A percentile compares a stretch with the other conserved stretches of the same genome.
phyloP scores from a whole-genome alignment of 1,140 invertebrate species.

The Phthorimaea operculella region DNA sequence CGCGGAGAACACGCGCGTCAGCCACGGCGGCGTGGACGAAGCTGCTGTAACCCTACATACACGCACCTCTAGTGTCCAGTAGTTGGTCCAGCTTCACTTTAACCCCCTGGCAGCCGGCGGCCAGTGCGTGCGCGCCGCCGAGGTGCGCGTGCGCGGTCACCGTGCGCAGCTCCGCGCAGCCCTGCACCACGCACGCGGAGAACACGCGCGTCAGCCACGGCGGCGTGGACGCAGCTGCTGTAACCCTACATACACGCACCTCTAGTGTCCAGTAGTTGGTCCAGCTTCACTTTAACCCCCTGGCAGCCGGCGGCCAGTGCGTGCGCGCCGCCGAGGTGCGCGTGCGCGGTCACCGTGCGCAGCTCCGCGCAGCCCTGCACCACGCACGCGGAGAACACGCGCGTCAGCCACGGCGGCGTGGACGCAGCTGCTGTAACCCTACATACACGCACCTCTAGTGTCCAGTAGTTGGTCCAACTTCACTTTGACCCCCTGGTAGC shows the following conservation, averaged over 20 bases:
- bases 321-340: slow-evolving; percentile 36
- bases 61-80: too few relatives aligned
- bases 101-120: slow-evolving; percentile 71
- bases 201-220: slow-evolving; percentile 45
- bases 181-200: slow-evolving; percentile 69
- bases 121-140: slow-evolving; percentile 55
- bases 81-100: slow-evolving; percentile 73
- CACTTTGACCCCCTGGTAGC: slow-evolving; percentile 72
- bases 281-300: slow-evolving; percentile 71
- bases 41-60: too few relatives aligned
- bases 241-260: too few relatives aligned
- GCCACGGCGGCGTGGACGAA: slow-evolving; percentile 15
- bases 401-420: slow-evolving; percentile 21
- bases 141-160: slow-evolving; percentile 49
- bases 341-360: slow-evolving; percentile 63
- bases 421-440: not conserved
- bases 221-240: too few relatives aligned
- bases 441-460: too few relatives aligned
- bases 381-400: slow-evolving; percentile 65
- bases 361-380: slow-evolving; percentile 74
- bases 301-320: slow-evolving; percentile 70
- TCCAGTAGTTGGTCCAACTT: slow-evolving; percentile 72
- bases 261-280: slow-evolving; percentile 70
- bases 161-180: slow-evolving; percentile 72
- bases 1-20: slow-evolving; percentile 53